Evolutionary conservation across 2,113 vertebrate species (phyloP).

Genomic region (Thalassoma bifasciatum): DNA sequence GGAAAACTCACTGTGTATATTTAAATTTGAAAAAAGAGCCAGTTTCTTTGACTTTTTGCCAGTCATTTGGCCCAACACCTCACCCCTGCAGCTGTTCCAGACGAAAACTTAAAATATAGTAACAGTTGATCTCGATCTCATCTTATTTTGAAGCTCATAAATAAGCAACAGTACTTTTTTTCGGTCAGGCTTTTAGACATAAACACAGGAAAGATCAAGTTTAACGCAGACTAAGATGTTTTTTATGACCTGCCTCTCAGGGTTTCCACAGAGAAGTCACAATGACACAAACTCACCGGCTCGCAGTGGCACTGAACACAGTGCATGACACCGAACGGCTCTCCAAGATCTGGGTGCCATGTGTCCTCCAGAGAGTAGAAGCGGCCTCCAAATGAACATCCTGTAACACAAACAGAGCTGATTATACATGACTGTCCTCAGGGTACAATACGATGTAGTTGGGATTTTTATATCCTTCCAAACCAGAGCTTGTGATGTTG

Average conservation of each 20-base stretch:
- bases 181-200: no score
- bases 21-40: no score
- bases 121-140: no score
- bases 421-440: conserved; percentile 17
- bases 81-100: no score
- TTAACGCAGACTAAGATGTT: no score
- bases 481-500: neutral
- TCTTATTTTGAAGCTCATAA: no score
- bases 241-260: neutral
- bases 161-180: no score
- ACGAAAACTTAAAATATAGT: no score
- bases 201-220: no score
- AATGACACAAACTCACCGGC: conserved; percentile 81
- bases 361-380: conserved; percentile 92
- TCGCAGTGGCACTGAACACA: conserved; percentile 94
- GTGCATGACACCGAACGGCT: conserved; percentile 96
- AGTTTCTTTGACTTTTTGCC: no score
- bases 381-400: conserved; percentile 92
- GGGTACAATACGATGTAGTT: neutral
- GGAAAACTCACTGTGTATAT: no score
- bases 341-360: conserved; percentile 96
- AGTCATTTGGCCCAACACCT: no score
- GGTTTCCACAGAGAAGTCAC: neutral
- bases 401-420: conserved; percentile 74
- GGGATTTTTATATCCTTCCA: neutral